Percentiles rank a stretch among this genome's conserved stretches.
phyloP scores from a whole-genome alignment of 2,113 vertebrate species.

The Toxostoma redivivum region DNA sequence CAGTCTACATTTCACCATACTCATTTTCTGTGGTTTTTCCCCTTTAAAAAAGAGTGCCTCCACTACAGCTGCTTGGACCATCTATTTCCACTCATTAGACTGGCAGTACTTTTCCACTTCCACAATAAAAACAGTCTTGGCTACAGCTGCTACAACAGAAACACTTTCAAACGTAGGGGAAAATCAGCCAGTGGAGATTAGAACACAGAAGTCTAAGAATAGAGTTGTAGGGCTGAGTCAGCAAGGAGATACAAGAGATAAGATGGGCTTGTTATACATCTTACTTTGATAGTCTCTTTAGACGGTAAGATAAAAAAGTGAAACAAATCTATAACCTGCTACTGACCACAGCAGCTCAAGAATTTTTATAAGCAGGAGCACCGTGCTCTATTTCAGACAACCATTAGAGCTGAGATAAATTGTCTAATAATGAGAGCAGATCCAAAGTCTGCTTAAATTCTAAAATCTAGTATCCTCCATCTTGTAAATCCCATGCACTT shows the following conservation, averaged over 20 bases:
- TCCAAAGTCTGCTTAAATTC: not conserved
- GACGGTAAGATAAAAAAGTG: not conserved
- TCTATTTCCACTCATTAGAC: not conserved
- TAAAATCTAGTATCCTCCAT: not conserved
- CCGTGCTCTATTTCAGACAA: not conserved
- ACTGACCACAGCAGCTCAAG: not conserved
- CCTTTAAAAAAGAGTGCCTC: not conserved
- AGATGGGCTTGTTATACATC: not conserved
- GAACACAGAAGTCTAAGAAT: constrained; percentile 9
- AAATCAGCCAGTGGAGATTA: constrained; percentile 41
- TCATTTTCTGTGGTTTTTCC: not conserved
- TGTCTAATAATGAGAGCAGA: not conserved
- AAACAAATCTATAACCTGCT: not conserved
- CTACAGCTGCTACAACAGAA: constrained; percentile 28
- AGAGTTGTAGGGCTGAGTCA: constrained; percentile 18
- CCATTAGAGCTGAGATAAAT: not conserved
- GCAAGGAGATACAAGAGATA: constrained; percentile 3
- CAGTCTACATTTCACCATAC: not conserved
- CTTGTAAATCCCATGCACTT: not conserved
- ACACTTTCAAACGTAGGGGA: not conserved
- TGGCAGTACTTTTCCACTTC: constrained; percentile 50
- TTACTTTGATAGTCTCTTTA: constrained; percentile 10
- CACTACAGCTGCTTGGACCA: not conserved
- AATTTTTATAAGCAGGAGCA: not conserved
- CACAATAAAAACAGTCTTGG: not conserved